These are phyloP conservation scores for Labrus mixtus DNA, from an alignment of 2,113 vertebrate genomes.

Conservation along the genomic window DNA sequence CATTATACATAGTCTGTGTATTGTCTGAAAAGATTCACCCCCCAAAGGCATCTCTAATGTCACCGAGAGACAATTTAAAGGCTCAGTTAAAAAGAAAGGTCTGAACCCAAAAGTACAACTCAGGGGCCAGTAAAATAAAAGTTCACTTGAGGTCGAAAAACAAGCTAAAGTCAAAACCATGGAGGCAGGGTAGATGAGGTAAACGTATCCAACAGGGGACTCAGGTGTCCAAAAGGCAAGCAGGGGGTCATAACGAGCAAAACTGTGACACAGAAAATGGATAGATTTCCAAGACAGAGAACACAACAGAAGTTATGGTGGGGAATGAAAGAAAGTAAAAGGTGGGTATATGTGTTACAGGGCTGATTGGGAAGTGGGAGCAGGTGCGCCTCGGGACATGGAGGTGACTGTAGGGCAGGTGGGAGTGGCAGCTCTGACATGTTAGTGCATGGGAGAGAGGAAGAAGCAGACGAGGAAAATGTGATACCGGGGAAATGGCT, in stretches of 20 bases:
- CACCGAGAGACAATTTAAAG: constrained; percentile 1
- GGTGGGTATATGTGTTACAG: not conserved
- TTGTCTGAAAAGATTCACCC: not conserved
- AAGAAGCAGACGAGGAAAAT: not conserved
- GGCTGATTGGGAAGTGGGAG: not conserved
- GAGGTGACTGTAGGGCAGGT: not conserved
- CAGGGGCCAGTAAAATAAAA: not conserved
- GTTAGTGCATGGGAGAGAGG: not conserved
- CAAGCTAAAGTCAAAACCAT: not conserved
- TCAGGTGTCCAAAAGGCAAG: not conserved
- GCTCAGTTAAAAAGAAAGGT: constrained; percentile 10
- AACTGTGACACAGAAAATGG: not conserved
- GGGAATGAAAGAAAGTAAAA: not conserved
- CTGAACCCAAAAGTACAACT: constrained; percentile 5
- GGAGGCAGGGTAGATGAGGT: not conserved
- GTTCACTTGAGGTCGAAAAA: not conserved
- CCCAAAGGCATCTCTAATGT: constrained; percentile 4
- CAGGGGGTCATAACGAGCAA: not conserved
- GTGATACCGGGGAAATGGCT: not conserved
- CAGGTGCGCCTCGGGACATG: not conserved
- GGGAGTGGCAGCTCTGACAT: constrained; percentile 2
- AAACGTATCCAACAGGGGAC: not conserved
- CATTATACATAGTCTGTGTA: not conserved
- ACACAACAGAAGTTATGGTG: not conserved
- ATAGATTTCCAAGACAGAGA: not conserved